Evolutionary conservation across 2,797 vertebrate species (phyloP), one percentile per base, ranked within the genome.

Genomic region (Hybognathus amarus): DNA sequence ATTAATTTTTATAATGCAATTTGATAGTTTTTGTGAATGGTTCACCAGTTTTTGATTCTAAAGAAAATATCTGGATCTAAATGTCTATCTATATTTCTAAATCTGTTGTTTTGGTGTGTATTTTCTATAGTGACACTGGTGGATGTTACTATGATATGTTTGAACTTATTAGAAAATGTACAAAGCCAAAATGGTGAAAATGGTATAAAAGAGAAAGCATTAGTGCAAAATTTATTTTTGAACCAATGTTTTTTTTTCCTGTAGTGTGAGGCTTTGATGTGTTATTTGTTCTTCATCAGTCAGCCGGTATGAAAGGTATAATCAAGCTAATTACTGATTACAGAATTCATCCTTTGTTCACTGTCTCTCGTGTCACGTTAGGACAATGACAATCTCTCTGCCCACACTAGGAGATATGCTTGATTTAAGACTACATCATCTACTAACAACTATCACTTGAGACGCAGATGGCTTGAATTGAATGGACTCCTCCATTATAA

Each of bases 291-390:
- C 74, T 59, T 86, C 64, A 69, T 80, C 70, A 86, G 10, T 81
- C 68, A 40, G 38, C 54, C 27, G 1, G 22, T 59, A 24, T 75
- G 81, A 86, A 87, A 77, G 50, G 78, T 91, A 89, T 93, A 91
- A 94, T 94, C 91, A 91, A 24, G 75, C 88, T 94, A 94, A 94
- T 93, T 92, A 92, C 90, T 88, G 90, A 91, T 87, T 93, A 85
- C 76, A n/a, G 82, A 61, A 50, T 52, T 90, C 85, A 88, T 89
- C 68, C 86, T 79, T 82, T 71, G 85, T 87, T 88, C 45, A 90
- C 92, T 94, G 90, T 93, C 80, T 82, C 15, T 83, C 13, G 69
- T 82, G 83, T 91, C 91, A 91, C 90, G 88, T 79, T 88, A 85
- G 63, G 69, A 86, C 77, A 70, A 61, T 86, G 42, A 70, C 1